phyloP scores from a whole-genome alignment of 2,797 vertebrate species.

The Tangara arthus region DNA sequence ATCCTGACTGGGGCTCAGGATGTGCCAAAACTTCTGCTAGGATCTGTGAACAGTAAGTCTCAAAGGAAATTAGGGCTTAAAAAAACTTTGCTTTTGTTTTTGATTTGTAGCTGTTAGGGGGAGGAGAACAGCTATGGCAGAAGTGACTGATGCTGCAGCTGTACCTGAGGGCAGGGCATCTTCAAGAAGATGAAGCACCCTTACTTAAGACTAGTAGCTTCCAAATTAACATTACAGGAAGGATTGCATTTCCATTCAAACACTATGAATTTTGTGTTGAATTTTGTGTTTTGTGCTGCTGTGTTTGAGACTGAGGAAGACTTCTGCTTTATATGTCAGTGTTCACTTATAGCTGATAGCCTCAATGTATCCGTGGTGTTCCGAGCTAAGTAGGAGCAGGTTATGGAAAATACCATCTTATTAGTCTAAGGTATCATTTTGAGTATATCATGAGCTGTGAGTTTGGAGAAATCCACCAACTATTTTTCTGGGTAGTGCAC shows the following conservation, averaged over 20 bases:
- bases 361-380: background rate
- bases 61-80: slow-evolving; percentile 30
- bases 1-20: slow-evolving; percentile 4
- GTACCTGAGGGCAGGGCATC: background rate
- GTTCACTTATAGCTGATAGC: background rate
- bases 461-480: background rate
- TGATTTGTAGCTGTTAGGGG: background rate
- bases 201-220: slow-evolving; percentile 6
- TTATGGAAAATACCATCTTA: background rate
- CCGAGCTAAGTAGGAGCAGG: background rate
- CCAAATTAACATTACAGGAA: slow-evolving; percentile 23
- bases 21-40: slow-evolving; percentile 54
- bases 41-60: slow-evolving; percentile 42
- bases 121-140: background rate
- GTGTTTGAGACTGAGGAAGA: background rate
- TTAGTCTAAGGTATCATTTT: background rate
- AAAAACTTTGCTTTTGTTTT: slow-evolving; percentile 16
- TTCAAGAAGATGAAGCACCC: background rate
- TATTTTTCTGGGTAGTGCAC: background rate
- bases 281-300: background rate
- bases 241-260: background rate
- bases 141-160: background rate
- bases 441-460: background rate
- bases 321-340: background rate
- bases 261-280: background rate